A percentile compares a stretch with the other conserved stretches of the same genome.
Conservation (phyloP, 2,113 vertebrate genomes). For the Columba livia region DNA sequence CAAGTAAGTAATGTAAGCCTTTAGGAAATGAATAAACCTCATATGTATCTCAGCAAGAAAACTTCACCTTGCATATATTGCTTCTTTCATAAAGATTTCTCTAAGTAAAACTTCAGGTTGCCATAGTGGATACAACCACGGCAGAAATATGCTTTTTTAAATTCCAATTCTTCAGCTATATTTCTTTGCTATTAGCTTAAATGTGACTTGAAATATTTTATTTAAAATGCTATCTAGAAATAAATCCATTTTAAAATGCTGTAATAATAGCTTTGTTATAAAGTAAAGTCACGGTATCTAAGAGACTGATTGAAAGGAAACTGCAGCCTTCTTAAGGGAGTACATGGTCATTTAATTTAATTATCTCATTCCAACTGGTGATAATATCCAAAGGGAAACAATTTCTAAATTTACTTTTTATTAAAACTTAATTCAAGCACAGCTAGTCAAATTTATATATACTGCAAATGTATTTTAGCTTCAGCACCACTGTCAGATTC, state of each 20-base stretch:
- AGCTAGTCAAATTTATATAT: neutral
- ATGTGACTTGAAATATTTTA: constrained; percentile 7
- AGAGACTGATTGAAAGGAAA: constrained; percentile 38
- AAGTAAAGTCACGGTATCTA: neutral
- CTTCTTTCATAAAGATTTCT: constrained; percentile 49
- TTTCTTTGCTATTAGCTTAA: constrained; percentile 17
- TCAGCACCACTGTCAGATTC: neutral
- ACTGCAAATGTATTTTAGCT: neutral
- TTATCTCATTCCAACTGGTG: constrained; percentile 28
- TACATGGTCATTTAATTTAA: constrained; percentile 29
- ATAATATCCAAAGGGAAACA: constrained; percentile 38
- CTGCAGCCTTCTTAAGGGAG: constrained; percentile 38
- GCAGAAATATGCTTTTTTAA: constrained; percentile 1
- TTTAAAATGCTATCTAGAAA: constrained; percentile 10
- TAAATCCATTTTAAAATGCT: constrained; percentile 16
- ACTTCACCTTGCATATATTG: constrained; percentile 52
- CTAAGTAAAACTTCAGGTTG: neutral
- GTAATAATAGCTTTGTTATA: constrained; percentile 31
- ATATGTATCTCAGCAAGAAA: constrained; percentile 24
- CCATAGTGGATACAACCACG: neutral
- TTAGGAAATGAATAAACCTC: constrained; percentile 47
- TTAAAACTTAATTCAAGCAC: constrained; percentile 34
- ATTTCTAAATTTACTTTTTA: constrained; percentile 51
- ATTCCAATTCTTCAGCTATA: neutral
- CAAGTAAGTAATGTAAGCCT: constrained; percentile 42